Evolutionary conservation across 2,888 invertebrate species (phyloP), one percentile per base, ranked within the genome.

Genomic region (Oxystoma pomonae): DNA sequence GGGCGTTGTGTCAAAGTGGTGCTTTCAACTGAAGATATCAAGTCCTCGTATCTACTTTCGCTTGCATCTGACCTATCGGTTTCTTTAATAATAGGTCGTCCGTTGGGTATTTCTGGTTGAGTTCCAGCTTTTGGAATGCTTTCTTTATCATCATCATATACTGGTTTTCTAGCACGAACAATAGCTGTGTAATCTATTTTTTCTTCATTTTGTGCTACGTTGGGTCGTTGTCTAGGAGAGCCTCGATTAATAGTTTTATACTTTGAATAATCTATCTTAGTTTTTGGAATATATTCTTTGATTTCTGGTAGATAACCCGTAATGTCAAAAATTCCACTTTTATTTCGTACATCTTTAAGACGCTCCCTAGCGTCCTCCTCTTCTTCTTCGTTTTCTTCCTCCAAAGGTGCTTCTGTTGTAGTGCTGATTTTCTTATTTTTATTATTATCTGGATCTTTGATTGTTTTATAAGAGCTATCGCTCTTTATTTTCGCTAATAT

Each of bases 171-270:
- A 7, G 35, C 35, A 35, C 35, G 35, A 7, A 35, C 35, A 35
- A 35, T 35, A 7, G 35, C 35, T 12, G 35, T 35, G 12, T 35
- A 35, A 35, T 35, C 35, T 35, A 35, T 35, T 7, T 35, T 35
- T 17, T 16, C 16, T 17, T 9, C 53, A n/a, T 17, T 19, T 19
- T 16, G 17, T 7, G 16, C n/a, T n/a, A 17, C 17, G 53, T 7
- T 17, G 3, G 53, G 53, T 53, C 16, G 3, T 53, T 53, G 53
- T 17, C 7, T 16, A 9, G 53, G 5, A 9, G 16, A 5, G 16
- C 73, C 70, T 50, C 79, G 66, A 65, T 76, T 71, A 52, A 80
- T 80, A 1, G 77, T 78, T 70, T 78, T 78, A 57, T 80, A 80
- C 66, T 79, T 80, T 0, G 79, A 78, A 52, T 75, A 77, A 66